These are phyloP conservation scores for Calephelis virginiensis DNA, from an alignment of 1,140 invertebrate species.

Conservation along the genomic window DNA sequence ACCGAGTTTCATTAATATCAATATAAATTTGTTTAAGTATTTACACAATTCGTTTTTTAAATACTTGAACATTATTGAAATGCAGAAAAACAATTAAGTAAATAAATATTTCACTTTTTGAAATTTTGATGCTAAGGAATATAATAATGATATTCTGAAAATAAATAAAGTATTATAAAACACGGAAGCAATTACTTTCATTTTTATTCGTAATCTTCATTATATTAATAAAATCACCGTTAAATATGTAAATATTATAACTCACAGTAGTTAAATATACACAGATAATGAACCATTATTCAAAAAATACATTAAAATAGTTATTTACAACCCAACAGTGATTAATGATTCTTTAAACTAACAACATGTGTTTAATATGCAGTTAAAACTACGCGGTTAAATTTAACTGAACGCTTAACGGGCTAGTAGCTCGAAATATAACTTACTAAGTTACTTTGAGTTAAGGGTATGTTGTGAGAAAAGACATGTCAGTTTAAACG, in stretches of 20 bases:
- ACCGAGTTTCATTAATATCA: too few species aligned
- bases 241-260: constrained; percentile 17
- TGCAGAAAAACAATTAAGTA: too few species aligned
- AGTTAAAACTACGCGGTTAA: constrained; percentile 21
- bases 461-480: constrained; percentile 14
- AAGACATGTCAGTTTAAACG: not conserved
- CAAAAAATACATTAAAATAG: constrained; percentile 16
- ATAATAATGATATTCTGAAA: too few species aligned
- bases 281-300: constrained; percentile 2
- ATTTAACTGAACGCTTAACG: constrained; percentile 21
- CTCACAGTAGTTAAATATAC: constrained; percentile 2
- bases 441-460: not conserved
- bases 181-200: too few species aligned
- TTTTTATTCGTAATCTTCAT: too few species aligned
- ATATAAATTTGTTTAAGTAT: too few species aligned
- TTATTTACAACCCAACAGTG: constrained; percentile 19
- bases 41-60: too few species aligned
- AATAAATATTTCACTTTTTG: too few species aligned
- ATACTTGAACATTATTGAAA: too few species aligned
- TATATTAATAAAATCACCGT: not conserved
- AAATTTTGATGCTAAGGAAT: too few species aligned
- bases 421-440: not conserved
- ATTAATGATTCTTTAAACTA: constrained; percentile 20
- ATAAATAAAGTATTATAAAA: too few species aligned
- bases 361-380: constrained; percentile 23